These are phyloP conservation scores for Elaphurus davidianus DNA, from an alignment of 2,113 vertebrate species.

Conservation along the genomic window DNA sequence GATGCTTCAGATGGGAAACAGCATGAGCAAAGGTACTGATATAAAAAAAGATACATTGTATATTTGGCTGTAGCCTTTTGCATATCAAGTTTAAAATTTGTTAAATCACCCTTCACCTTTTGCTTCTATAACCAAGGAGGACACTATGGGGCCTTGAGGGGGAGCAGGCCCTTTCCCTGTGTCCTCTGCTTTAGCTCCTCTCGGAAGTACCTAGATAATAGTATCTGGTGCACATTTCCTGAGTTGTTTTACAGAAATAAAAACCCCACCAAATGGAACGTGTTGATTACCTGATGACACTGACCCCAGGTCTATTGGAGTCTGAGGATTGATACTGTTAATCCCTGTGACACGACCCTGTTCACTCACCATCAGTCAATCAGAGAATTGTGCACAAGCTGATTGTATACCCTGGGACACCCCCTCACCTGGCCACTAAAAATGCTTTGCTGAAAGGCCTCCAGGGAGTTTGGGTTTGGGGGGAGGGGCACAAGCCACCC, in stretches of 20 bases:
- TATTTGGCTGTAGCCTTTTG: background rate
- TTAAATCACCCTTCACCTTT: slow-evolving; percentile 5
- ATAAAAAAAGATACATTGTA: background rate
- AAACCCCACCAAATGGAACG: background rate
- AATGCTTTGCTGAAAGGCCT: background rate
- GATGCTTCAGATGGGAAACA: background rate
- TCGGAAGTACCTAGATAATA: background rate
- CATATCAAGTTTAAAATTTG: slow-evolving; percentile 19
- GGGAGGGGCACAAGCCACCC: background rate
- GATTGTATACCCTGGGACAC: background rate
- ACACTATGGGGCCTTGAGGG: background rate
- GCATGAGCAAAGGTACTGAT: background rate
- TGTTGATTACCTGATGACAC: background rate
- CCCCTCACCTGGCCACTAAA: background rate
- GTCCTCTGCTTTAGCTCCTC: background rate
- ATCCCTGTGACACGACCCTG: background rate
- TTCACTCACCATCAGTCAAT: background rate
- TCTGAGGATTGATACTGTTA: background rate
- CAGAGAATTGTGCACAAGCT: background rate
- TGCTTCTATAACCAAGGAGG: background rate
- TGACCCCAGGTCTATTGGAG: background rate
- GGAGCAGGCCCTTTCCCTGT: background rate
- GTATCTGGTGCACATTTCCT: background rate
- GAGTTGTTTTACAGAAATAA: background rate
- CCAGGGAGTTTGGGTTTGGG: background rate